These are phyloP conservation scores for Maconellicoccus hirsutus DNA, from an alignment of 1,140 invertebrate genomes.

Conservation along the genomic window DNA sequence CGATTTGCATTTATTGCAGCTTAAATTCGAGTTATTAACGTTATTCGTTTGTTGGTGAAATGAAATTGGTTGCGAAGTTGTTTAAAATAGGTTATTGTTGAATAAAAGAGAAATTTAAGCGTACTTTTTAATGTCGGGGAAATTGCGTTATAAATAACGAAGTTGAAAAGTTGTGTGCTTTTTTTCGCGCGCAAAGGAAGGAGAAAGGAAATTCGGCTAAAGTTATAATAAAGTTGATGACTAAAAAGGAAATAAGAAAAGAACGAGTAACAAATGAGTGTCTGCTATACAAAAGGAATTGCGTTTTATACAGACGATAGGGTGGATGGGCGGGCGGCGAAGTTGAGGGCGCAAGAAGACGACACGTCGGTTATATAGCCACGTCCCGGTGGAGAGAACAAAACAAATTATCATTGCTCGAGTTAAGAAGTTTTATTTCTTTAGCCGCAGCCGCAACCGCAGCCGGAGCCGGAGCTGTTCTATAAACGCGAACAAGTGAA, in stretches of 20 bases:
- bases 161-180: conserved; percentile 14
- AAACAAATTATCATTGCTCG: conserved; percentile 22
- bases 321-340: no score
- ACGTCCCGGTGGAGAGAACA: conserved; percentile 13
- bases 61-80: background rate
- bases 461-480: no score
- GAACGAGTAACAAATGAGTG: conserved; percentile 19
- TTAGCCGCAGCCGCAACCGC: no score
- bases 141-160: conserved; percentile 18
- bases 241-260: conserved; percentile 20
- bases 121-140: conserved; percentile 20
- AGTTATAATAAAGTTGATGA: conserved; percentile 22
- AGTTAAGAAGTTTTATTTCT: conserved; percentile 16
- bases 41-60: background rate
- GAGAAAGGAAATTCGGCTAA: conserved; percentile 19
- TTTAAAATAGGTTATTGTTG: conserved; percentile 14
- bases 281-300: conserved; percentile 2
- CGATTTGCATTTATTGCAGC: background rate
- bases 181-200: conserved; percentile 3
- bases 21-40: background rate
- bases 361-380: background rate
- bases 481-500: no score
- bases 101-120: background rate
- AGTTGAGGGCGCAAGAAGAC: background rate
- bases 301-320: no score